Base-by-base conservation (phyloP, 2,888 invertebrate species). In the Andrena fulva region DNA sequence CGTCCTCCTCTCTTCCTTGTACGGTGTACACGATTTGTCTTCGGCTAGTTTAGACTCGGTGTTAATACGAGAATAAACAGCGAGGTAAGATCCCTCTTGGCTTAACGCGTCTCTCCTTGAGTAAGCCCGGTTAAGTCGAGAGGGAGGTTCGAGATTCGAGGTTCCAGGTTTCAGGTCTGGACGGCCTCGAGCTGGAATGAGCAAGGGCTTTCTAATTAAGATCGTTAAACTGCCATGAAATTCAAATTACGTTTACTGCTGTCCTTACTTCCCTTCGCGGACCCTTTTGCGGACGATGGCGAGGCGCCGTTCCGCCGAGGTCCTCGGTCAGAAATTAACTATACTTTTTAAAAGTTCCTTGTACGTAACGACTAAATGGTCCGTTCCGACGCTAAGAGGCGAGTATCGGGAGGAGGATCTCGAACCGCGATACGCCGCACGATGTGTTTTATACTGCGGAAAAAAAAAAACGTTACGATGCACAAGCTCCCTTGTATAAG, bases 211-310 rank as follows among this genome's bases (percentile, higher is more conserved):
- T 92, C 92, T 93, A 93, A 93, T 93, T 93, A 92, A 93, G 93
- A 93, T 92, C 92, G 93, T 93, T 93, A 93, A 93, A 93, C 92
- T 91, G 92, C 91, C 91, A 92, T 93, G 93, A 93, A 93, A 93
- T 93, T 93, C 93, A 93, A 92, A 93, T 93, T 91, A 91, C 91
- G 89, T 91, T 92, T 91, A 90, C 90, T 90, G 89, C 87, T 87
- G 85, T 86, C 86, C 90, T 87, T 88, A 88, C 77, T 85, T 87
- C 88, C 84, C 90, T 84, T 84, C 82, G 85, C 87, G 86, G 85
- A 87, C 85, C 87, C 85, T 86, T 80, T 82, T 83, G 87, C 77
- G 90, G 88, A 85, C 86, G 87, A 81, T 75, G 78, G 76, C 73
- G 72, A 84, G 33, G 56, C 78, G 69, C 63, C 77, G 75, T 84